Conservation (phyloP, 2,113 vertebrate species). For the Dromaius novaehollandiae region DNA sequence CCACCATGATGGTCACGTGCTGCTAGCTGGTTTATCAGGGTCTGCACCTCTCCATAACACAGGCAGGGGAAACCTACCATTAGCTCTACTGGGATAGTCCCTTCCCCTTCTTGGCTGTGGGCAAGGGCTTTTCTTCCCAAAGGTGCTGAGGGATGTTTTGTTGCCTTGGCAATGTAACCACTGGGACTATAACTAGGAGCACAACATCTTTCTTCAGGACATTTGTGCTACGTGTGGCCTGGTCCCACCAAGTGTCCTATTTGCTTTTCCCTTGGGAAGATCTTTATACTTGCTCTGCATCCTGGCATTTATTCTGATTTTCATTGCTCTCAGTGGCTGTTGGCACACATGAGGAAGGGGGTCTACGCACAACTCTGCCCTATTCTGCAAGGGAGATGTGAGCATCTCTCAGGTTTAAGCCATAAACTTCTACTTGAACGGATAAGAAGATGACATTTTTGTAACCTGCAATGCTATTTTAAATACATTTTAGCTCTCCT, state of each 20-base stretch:
- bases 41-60: accelerated
- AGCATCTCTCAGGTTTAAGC: constrained; percentile 44
- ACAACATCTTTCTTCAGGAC: background rate
- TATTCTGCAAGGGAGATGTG: background rate
- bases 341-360: background rate
- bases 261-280: background rate
- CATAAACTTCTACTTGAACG: constrained; percentile 56
- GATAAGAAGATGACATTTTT: background rate
- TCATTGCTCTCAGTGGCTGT: background rate
- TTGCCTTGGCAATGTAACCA: background rate
- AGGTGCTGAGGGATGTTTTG: background rate
- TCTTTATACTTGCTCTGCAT: background rate
- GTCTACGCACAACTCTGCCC: background rate
- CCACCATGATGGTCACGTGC: accelerated
- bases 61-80: background rate
- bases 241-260: background rate
- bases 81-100: background rate
- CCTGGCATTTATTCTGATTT: background rate
- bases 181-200: background rate
- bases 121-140: accelerated
- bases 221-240: background rate
- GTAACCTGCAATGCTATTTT: constrained; percentile 22
- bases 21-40: background rate
- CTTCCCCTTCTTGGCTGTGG: background rate
- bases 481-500: constrained; percentile 42